phyloP scores from a whole-genome alignment of 2,888 invertebrate species.

The Habrosyne pyritoides region DNA sequence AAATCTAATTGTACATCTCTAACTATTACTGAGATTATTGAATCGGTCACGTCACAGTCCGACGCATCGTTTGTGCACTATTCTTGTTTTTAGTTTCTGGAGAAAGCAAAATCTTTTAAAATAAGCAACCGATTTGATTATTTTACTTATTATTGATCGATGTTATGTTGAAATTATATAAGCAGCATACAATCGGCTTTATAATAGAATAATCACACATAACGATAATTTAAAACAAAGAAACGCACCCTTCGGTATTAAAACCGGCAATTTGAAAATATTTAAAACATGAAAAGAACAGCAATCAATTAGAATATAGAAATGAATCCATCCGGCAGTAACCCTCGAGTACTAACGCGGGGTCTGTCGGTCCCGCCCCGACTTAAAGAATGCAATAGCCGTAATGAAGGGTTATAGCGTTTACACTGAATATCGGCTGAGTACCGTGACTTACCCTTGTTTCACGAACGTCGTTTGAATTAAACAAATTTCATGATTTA shows the following conservation, averaged over 20 bases:
- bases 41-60: neutral
- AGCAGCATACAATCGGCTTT: too few relatives aligned
- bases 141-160: too few relatives aligned
- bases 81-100: neutral
- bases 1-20: neutral
- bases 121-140: too few relatives aligned
- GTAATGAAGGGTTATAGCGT: conserved; percentile 49
- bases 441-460: conserved; percentile 31
- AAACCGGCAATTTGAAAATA: neutral
- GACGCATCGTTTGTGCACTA: neutral
- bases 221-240: too few relatives aligned
- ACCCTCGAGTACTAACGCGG: neutral
- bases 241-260: too few relatives aligned
- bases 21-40: neutral
- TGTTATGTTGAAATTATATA: too few relatives aligned
- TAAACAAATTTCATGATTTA: conserved; percentile 13
- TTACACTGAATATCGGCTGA: conserved; percentile 27
- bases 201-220: too few relatives aligned
- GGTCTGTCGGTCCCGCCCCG: neutral
- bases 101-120: too few relatives aligned
- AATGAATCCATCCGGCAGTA: neutral
- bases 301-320: conserved; percentile 3
- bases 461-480: conserved; percentile 28
- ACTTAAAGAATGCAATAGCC: conserved; percentile 36
- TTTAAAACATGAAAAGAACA: neutral